These are phyloP conservation scores for Thyatira batis DNA, from an alignment of 2,888 invertebrate species.

Conservation along the genomic window DNA sequence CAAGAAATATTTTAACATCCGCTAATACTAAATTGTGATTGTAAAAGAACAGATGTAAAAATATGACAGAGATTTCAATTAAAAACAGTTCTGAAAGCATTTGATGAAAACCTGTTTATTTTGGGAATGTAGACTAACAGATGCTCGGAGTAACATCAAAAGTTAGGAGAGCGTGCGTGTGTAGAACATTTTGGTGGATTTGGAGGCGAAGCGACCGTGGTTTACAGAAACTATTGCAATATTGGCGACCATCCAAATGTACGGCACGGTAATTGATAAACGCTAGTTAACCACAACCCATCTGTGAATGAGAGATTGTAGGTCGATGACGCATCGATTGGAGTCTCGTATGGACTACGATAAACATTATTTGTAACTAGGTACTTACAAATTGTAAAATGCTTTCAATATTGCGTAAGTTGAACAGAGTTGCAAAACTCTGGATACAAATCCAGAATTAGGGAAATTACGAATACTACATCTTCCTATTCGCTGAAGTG, in stretches of 20 bases:
- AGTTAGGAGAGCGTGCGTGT: neutral
- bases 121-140: constrained; percentile 18
- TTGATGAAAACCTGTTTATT: constrained; percentile 5
- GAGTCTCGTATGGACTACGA: neutral
- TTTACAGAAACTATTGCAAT: constrained; percentile 32
- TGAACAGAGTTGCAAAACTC: too few relatives aligned
- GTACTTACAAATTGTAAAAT: neutral
- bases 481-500: too few relatives aligned
- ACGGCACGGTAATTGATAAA: constrained; percentile 41
- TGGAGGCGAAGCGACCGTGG: neutral
- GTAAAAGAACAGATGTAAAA: neutral
- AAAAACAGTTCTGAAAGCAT: constrained; percentile 5
- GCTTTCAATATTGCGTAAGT: too few relatives aligned
- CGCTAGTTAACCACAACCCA: constrained; percentile 14
- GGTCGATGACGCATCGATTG: constrained; percentile 11
- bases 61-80: constrained; percentile 5
- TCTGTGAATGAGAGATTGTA: constrained; percentile 40
- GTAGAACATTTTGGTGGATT: neutral
- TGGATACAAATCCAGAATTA: too few relatives aligned
- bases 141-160: neutral
- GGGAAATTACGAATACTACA: too few relatives aligned
- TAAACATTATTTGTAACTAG: neutral
- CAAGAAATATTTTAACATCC: neutral
- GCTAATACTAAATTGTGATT: neutral
- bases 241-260: constrained; percentile 43